These are phyloP conservation scores for Telmatochromis bifrenatus DNA, from an alignment of 2,113 vertebrate species.

Conservation along the genomic window DNA sequence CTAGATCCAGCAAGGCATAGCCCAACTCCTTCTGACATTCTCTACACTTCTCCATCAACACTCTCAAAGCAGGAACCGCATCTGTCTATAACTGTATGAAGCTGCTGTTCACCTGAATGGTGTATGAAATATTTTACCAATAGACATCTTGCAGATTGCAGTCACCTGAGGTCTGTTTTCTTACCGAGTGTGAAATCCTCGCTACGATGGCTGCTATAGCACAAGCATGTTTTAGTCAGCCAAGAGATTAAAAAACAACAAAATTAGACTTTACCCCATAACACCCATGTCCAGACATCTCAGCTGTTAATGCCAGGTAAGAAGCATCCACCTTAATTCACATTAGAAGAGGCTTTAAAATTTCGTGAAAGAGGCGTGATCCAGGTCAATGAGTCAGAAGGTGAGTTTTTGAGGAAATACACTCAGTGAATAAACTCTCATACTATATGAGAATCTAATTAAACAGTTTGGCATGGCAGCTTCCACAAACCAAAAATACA, in stretches of 20 bases:
- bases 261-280: neutral
- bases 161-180: neutral
- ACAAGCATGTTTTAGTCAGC: neutral
- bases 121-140: neutral
- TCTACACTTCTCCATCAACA: neutral
- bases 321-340: neutral
- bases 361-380: accelerated
- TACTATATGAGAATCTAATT: neutral
- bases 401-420: neutral
- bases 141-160: neutral
- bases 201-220: accelerated
- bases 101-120: neutral
- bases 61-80: neutral
- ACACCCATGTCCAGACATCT: neutral
- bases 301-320: neutral
- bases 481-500: neutral
- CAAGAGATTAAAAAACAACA: neutral
- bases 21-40: neutral
- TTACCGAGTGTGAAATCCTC: neutral
- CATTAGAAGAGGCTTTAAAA: neutral
- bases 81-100: neutral
- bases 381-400: neutral
- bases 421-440: neutral
- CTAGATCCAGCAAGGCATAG: neutral
- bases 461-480: neutral